Conservation (phyloP, 2,113 vertebrate genomes). For the Chauna torquata region DNA sequence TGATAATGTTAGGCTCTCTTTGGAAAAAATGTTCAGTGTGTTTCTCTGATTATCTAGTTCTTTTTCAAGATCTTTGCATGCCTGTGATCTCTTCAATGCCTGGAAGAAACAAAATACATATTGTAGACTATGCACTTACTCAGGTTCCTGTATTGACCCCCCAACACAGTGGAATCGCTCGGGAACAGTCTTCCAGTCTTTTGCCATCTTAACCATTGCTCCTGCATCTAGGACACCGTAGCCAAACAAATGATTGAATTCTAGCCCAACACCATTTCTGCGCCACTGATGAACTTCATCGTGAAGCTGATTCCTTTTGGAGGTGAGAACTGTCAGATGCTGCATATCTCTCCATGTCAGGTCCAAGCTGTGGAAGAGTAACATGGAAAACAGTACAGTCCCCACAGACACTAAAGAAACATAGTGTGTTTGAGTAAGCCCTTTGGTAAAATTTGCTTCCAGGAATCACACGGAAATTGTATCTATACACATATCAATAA, state of each 20-base stretch:
- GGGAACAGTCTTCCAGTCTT: conserved; percentile 95
- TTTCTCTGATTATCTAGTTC: background rate
- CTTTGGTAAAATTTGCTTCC: background rate
- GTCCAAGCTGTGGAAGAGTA: conserved; percentile 75
- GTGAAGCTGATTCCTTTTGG: conserved; percentile 97
- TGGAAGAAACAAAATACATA: background rate
- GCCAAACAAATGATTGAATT: conserved; percentile 98
- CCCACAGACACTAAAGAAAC: background rate
- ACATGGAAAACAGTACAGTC: background rate
- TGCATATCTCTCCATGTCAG: conserved; percentile 98
- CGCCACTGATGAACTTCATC: conserved; percentile 97
- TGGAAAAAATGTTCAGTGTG: background rate
- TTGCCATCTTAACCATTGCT: conserved; percentile 97
- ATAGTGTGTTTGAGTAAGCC: background rate
- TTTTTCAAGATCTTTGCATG: background rate
- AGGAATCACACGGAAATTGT: background rate
- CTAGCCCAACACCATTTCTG: conserved; percentile 93
- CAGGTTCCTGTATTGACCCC: conserved; percentile 89
- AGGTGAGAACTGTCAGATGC: conserved; percentile 95
- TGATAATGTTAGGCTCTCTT: background rate
- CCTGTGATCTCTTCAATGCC: background rate
- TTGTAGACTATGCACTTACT: conserved; percentile 79
- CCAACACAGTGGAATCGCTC: conserved; percentile 97
- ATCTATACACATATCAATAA: background rate
- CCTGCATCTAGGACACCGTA: conserved; percentile 96